Conservation (phyloP, 1,140 invertebrate genomes). For the Lithobius niger region DNA sequence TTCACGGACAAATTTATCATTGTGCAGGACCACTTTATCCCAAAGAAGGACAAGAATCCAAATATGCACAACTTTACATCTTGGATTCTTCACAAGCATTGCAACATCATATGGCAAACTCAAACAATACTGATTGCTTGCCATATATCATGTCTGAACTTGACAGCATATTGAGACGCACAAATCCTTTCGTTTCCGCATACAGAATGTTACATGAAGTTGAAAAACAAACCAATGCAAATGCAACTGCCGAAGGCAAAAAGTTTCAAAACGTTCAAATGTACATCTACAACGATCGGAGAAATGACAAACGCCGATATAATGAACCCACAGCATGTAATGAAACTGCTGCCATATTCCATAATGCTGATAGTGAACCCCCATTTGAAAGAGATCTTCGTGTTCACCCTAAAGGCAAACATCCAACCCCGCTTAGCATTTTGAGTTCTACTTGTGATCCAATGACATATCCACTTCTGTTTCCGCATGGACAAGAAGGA, state of each 20-base stretch:
- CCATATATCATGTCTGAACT: not conserved
- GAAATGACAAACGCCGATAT: too few relatives aligned
- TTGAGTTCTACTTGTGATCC: too few relatives aligned
- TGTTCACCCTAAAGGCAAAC: too few relatives aligned
- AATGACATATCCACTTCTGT: too few relatives aligned
- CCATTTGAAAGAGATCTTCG: too few relatives aligned
- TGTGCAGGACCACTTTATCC: not conserved
- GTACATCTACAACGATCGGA: not conserved
- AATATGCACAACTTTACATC: not conserved
- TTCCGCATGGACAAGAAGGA: conserved; percentile 35
- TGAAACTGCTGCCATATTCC: conserved; percentile 2
- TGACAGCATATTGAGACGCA: not conserved
- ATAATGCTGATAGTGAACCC: not conserved
- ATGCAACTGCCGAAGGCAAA: not conserved
- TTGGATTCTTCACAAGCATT: not conserved
- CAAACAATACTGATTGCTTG: not conserved
- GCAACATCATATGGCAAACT: not conserved
- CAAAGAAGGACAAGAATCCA: not conserved
- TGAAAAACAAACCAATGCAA: not conserved
- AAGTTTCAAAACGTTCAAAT: not conserved
- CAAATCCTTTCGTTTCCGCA: not conserved
- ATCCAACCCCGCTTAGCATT: too few relatives aligned
- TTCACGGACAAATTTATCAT: conserved; percentile 2
- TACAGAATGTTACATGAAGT: conserved; percentile 3
- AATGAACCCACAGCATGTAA: too few relatives aligned